These are phyloP conservation scores for Eurytemora carolleeae DNA, from an alignment of 1,140 invertebrate species.

Conservation along the genomic window DNA sequence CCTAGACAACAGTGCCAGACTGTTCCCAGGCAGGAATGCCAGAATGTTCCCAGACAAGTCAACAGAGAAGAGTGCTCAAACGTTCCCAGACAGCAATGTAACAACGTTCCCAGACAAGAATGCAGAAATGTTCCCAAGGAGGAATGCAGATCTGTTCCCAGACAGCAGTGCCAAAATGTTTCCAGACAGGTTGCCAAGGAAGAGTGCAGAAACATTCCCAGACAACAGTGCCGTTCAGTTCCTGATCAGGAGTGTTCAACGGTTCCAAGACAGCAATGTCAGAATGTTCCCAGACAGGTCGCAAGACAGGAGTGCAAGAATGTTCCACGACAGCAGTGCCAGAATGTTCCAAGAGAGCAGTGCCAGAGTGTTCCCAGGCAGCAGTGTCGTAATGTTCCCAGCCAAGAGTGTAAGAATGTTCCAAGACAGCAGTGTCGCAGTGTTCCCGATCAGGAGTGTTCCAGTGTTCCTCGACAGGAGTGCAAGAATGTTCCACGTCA, in stretches of 20 bases:
- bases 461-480: conserved; percentile 2
- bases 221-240: too few species aligned
- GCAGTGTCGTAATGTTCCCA: conserved; percentile 3
- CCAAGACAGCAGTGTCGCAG: conserved; percentile 2
- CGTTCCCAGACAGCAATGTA: conserved; percentile 11
- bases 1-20: conserved; percentile 5
- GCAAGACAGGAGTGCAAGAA: conserved; percentile 4
- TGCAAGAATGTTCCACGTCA: conserved; percentile 9
- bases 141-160: neutral
- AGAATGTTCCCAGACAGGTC: conserved; percentile 7
- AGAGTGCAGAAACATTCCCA: conserved; percentile 3
- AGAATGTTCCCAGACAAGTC: conserved; percentile 8
- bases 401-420: conserved; percentile 11
- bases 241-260: too few species aligned
- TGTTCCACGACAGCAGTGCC: conserved; percentile 6
- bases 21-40: conserved; percentile 4
- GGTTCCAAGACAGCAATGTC: neutral
- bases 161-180: conserved; percentile 2
- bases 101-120: conserved; percentile 6
- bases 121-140: conserved; percentile 8
- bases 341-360: conserved; percentile 1
- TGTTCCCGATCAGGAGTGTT: conserved; percentile 2
- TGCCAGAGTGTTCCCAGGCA: conserved; percentile 10
- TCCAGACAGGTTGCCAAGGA: neutral
- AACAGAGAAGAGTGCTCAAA: conserved; percentile 1